phyloP scores from a whole-genome alignment of 2,888 invertebrate genomes.

The Coenonympha glycerion region DNA sequence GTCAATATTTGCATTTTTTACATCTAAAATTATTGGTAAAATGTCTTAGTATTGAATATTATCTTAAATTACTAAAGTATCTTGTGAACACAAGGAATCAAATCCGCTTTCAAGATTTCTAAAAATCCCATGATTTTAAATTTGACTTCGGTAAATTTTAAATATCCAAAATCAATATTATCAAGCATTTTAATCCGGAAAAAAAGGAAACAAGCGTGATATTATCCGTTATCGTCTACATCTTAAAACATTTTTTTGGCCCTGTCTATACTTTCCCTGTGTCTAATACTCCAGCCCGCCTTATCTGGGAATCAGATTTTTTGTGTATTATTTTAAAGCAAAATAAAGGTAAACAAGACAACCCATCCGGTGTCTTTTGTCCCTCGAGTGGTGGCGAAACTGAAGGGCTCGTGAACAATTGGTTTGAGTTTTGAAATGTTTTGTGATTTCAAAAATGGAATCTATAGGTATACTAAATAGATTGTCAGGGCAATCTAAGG shows the following conservation, averaged over 20 bases:
- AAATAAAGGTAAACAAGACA: conserved; percentile 59
- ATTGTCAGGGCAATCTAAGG: too few species aligned
- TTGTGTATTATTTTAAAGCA: conserved; percentile 49
- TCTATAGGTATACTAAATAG: too few species aligned
- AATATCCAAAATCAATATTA: neutral
- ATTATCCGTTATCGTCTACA: conserved; percentile 7
- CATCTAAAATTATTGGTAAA: too few species aligned
- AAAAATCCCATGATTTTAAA: too few species aligned
- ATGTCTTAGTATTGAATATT: too few species aligned
- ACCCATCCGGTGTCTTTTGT: conserved; percentile 33
- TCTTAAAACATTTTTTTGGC: conserved; percentile 13
- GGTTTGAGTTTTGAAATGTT: conserved; percentile 1
- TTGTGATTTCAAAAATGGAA: conserved; percentile 1
- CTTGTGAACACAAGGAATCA: too few species aligned
- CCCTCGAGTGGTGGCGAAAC: conserved; percentile 8
- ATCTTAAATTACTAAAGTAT: neutral
- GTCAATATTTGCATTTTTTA: too few species aligned
- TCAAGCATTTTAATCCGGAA: neutral
- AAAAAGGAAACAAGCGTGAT: conserved; percentile 11
- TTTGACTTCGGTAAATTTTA: neutral
- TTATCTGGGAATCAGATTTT: conserved; percentile 52
- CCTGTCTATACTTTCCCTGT: conserved; percentile 16
- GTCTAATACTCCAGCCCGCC: conserved; percentile 25
- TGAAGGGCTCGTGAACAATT: conserved; percentile 11
- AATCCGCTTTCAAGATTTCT: too few species aligned